Evolutionary conservation across 35 echinoderm and acorn worm species (phyloP).

Genomic region (Lytechinus pictus): DNA sequence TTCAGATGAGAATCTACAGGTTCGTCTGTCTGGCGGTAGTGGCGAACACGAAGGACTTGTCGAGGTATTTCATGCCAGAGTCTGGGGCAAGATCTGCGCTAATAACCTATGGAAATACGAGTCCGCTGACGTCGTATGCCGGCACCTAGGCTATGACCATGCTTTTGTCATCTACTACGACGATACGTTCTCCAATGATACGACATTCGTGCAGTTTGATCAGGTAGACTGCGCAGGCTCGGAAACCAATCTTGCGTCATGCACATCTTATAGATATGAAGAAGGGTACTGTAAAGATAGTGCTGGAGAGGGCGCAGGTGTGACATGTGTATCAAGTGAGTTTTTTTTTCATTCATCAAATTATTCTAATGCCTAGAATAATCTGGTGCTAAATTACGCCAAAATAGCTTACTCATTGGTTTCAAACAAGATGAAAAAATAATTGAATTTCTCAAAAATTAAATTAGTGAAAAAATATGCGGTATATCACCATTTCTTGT

Average conservation of each 20-base stretch:
- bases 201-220: neutral
- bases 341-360: no score
- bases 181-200: neutral
- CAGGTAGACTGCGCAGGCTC: neutral
- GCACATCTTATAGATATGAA: neutral
- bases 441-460: no score
- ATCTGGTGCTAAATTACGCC: no score
- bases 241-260: neutral
- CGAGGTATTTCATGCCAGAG: neutral
- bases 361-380: no score
- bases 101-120: neutral
- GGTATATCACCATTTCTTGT: no score
- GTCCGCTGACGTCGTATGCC: neutral
- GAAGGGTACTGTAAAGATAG: neutral
- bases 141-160: neutral
- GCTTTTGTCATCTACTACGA: neutral
- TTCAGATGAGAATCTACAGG: neutral
- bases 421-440: no score
- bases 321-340: neutral
- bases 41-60: neutral
- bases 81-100: neutral
- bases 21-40: neutral
- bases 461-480: no score
- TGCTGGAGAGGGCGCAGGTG: neutral
- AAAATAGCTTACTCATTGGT: no score